Evolutionary conservation across 1,140 invertebrate species (phyloP).

Genomic region (Ctenoplectra terminalis): DNA sequence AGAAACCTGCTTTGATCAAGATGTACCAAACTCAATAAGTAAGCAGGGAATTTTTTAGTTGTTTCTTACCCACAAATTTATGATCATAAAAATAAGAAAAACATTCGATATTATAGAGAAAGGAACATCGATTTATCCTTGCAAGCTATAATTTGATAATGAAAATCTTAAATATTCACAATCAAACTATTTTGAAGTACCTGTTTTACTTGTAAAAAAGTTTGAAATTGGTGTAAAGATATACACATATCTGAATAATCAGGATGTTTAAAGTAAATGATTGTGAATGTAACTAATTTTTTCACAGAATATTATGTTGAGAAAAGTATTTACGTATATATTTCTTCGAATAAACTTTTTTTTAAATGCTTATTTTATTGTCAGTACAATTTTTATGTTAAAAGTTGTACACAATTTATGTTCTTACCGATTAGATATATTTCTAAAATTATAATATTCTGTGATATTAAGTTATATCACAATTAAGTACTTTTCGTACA

Average conservation of each 20-base stretch:
- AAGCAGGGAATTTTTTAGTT: slow-evolving; percentile 31
- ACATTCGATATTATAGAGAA: slow-evolving; percentile 30
- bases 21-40: slow-evolving; percentile 40
- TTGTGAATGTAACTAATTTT: slow-evolving; percentile 50
- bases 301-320: slow-evolving; percentile 49
- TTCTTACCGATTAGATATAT: slow-evolving; percentile 38
- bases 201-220: neutral
- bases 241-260: neutral
- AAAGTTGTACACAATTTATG: slow-evolving; percentile 42
- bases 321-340: slow-evolving; percentile 12
- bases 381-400: slow-evolving; percentile 20
- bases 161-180: slow-evolving; percentile 49
- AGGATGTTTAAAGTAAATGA: slow-evolving; percentile 26
- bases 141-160: slow-evolving; percentile 36
- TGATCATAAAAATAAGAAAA: slow-evolving; percentile 8
- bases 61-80: slow-evolving; percentile 18
- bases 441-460: slow-evolving; percentile 49
- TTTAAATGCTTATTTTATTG: slow-evolving; percentile 50
- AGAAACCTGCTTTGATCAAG: slow-evolving; percentile 57
- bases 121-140: slow-evolving; percentile 24
- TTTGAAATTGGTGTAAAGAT: neutral
- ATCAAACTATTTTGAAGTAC: slow-evolving; percentile 31
- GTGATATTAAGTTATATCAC: slow-evolving; percentile 38
- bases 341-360: slow-evolving; percentile 8
- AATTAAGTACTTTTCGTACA: slow-evolving; percentile 47